Base-by-base conservation (phyloP, 1,140 invertebrate species). In the Gonioctena quinquepunctata region DNA sequence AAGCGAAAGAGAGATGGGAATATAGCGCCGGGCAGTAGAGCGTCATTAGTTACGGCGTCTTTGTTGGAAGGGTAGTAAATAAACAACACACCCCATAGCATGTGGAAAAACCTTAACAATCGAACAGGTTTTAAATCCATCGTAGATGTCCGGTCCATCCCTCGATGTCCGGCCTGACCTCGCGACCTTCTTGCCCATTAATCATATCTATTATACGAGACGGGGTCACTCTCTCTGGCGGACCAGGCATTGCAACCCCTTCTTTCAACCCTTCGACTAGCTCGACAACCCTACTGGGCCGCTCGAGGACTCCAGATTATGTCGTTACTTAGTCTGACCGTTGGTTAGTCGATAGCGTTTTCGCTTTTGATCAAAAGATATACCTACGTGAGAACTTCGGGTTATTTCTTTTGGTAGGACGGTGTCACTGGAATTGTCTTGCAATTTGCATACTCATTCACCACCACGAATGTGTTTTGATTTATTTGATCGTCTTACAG, bases 141-240 rank as follows among this genome's bases (percentile, higher is more conserved):
- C 48, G 70, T 68, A 42, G 61, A 63, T 63, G 61, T 70, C 70
- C 74, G 74, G 69, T 76, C 72, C 64, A 75, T 74, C 76, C 77
- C 76, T 73, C 72, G 72, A 77, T 79, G 77, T 79, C 77, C 77
- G 77, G 74, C 70, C 59, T 77, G 77, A 77, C 76, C 77, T 73
- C 66, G 25, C 69, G 77, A 76, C 77, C 77, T 73, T 67, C 27
- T 63, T 73, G 71, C 71, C 78, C 78, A 79, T 79, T 79, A 79
- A 79, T 79, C 78, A 79, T 77, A 77, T 78, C 78, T 77, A 79
- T 79, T 79, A 79, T 79, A 78, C 75, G 65, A 61, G 68, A 69
- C 64, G 68, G 72, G 76, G 76, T 75, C 73, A 76, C 50, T 52
- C 61, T 28, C 25, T 22, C 3, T 4, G 19, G 49, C 50, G 16